phyloP scores from a whole-genome alignment of 2,113 vertebrate genomes.

The Microtus ochrogaster region DNA sequence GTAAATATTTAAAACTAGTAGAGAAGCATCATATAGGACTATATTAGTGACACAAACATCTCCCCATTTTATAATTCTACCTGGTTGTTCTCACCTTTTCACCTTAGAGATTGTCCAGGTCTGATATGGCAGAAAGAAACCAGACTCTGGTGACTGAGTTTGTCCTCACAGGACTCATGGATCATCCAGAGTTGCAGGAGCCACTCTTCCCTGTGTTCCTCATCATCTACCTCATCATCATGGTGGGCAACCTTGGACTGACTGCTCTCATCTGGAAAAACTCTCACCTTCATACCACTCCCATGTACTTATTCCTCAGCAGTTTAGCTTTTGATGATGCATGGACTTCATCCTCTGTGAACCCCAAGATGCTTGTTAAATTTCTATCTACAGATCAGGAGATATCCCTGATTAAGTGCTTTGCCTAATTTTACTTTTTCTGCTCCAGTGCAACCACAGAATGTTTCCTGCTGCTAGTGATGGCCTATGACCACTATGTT shows the following conservation, averaged over 20 bases:
- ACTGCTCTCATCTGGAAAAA: constrained; percentile 58
- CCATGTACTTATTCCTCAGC: constrained; percentile 50
- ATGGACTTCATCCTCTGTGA: constrained; percentile 41
- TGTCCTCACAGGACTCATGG: constrained; percentile 53
- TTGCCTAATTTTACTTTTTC: constrained; percentile 57
- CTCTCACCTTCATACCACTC: background rate
- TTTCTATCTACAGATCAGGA: constrained; percentile 6
- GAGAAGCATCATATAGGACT: background rate
- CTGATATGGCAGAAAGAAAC: constrained; percentile 55
- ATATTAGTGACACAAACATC: background rate
- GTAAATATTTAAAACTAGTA: background rate
- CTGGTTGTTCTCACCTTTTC: background rate
- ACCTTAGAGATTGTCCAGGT: background rate
- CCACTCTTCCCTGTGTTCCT: constrained; percentile 66
- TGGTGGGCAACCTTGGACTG: constrained; percentile 28
- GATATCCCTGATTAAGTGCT: background rate
- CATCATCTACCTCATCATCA: constrained; percentile 24
- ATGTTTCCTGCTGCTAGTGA: constrained; percentile 72
- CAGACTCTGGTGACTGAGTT: constrained; percentile 25
- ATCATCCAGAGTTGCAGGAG: background rate
- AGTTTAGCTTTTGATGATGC: constrained; percentile 62
- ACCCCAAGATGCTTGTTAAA: constrained; percentile 57
- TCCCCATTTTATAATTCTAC: background rate
- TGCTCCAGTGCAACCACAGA: constrained; percentile 59
- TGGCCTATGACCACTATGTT: constrained; percentile 69